Conservation (phyloP, 1,140 invertebrate genomes). For the Hydropsyche tenuis region DNA sequence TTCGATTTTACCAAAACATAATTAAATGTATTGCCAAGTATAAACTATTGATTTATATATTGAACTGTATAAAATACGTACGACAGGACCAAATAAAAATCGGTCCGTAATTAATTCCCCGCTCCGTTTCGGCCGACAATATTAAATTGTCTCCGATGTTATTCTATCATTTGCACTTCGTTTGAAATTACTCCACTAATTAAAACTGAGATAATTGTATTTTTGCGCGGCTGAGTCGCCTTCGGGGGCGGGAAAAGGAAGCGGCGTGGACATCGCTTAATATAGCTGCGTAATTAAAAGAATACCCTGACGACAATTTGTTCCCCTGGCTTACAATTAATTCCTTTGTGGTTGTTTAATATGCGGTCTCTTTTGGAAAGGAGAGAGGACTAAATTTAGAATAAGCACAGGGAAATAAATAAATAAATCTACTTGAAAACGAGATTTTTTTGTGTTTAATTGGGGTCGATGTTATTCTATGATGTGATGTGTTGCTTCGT, state of each 20-base stretch:
- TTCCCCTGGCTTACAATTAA: slow-evolving; percentile 28
- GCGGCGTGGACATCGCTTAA: slow-evolving; percentile 30
- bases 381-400: too few species aligned
- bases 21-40: too few species aligned
- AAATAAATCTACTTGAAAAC: too few species aligned
- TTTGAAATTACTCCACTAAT: slow-evolving; percentile 47
- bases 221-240: slow-evolving; percentile 34
- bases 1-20: too few species aligned
- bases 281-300: slow-evolving; percentile 40
- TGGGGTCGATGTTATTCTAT: too few species aligned
- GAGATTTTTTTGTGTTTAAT: too few species aligned
- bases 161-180: slow-evolving; percentile 48
- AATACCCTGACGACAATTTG: slow-evolving; percentile 35
- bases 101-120: not conserved
- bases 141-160: slow-evolving; percentile 44
- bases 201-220: slow-evolving; percentile 44
- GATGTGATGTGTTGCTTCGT: too few species aligned
- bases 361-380: not conserved
- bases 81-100: too few species aligned
- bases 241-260: slow-evolving; percentile 28
- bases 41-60: too few species aligned
- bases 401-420: too few species aligned
- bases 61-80: too few species aligned
- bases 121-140: slow-evolving; percentile 22
- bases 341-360: slow-evolving; percentile 39